These are phyloP conservation scores for Crematogaster levior DNA, from an alignment of 2,888 invertebrate genomes.

Conservation along the genomic window DNA sequence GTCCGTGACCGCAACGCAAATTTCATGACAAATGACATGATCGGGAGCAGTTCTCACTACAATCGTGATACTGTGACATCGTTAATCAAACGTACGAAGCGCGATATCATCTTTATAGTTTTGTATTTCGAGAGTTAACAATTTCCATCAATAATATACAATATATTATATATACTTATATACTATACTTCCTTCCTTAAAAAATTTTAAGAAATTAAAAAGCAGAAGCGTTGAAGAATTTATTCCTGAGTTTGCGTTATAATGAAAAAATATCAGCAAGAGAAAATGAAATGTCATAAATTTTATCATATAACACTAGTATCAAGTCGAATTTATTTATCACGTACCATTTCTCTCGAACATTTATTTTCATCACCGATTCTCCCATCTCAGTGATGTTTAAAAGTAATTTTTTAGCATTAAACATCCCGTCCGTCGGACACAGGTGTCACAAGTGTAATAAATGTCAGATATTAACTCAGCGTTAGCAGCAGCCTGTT, in stretches of 20 bases:
- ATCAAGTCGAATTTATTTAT: not conserved
- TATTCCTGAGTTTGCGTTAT: not conserved
- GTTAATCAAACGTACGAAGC: not conserved
- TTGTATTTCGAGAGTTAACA: not conserved
- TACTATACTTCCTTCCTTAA: not conserved
- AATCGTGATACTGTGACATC: not conserved
- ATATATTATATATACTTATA: not conserved
- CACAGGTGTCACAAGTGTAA: conserved; percentile 32
- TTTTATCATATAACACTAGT: not conserved
- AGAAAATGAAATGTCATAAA: not conserved
- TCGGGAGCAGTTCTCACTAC: conserved; percentile 50
- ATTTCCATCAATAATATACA: not conserved
- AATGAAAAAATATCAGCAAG: not conserved
- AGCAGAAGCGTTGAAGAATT: not conserved
- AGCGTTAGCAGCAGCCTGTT: conserved; percentile 26
- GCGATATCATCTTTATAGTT: not conserved
- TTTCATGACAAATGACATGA: conserved; percentile 52
- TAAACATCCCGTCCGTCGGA: not conserved
- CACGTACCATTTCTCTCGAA: not conserved
- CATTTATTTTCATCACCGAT: not conserved
- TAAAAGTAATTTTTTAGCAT: conserved; percentile 19
- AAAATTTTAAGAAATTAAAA: not conserved
- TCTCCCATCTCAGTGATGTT: not conserved
- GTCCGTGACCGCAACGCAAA: conserved; percentile 31
- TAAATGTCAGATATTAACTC: conserved; percentile 45